Evolutionary conservation across 2,888 invertebrate genomes (phyloP).

Genomic region (Heliconius ismenius): DNA sequence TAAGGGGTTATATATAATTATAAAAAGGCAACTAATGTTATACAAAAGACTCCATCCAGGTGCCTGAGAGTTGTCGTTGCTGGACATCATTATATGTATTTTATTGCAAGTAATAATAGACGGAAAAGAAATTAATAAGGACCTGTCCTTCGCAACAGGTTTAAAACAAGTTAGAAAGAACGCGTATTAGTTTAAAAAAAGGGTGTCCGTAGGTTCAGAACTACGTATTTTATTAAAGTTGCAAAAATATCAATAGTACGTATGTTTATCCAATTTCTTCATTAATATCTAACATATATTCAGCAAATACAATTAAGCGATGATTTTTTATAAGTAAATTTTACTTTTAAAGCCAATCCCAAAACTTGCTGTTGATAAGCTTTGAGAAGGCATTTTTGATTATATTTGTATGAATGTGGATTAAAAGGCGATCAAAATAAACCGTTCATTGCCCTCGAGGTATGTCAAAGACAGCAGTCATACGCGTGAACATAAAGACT

Average conservation of each 20-base stretch:
- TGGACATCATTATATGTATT: background rate
- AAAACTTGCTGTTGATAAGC: slow-evolving; percentile 23
- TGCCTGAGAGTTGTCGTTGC: background rate
- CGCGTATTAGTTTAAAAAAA: slow-evolving; percentile 59
- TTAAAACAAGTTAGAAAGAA: slow-evolving; percentile 52
- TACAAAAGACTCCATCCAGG: background rate
- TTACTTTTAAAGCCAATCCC: background rate
- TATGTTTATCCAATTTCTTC: background rate
- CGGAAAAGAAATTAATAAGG: slow-evolving; percentile 41
- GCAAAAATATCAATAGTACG: background rate
- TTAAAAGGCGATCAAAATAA: slow-evolving; percentile 32
- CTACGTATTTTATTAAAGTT: background rate
- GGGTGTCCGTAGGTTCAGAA: background rate
- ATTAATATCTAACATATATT: too few species aligned
- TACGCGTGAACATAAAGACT: slow-evolving; percentile 64
- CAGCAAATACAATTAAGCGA: too few species aligned
- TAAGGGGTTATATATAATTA: too few species aligned
- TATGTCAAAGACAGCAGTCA: slow-evolving; percentile 56
- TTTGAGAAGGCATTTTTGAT: background rate
- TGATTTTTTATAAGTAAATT: background rate
- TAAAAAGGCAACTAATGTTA: background rate
- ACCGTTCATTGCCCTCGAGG: slow-evolving; percentile 38
- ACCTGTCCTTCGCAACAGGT: slow-evolving; percentile 60
- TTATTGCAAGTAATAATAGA: slow-evolving; percentile 22
- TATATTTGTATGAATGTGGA: background rate